A percentile compares a stretch with the other conserved stretches of the same genome.
Evolutionary conservation across 2,888 invertebrate genomes (phyloP).

Genomic region (Lepidocyrtoides sp.): DNA sequence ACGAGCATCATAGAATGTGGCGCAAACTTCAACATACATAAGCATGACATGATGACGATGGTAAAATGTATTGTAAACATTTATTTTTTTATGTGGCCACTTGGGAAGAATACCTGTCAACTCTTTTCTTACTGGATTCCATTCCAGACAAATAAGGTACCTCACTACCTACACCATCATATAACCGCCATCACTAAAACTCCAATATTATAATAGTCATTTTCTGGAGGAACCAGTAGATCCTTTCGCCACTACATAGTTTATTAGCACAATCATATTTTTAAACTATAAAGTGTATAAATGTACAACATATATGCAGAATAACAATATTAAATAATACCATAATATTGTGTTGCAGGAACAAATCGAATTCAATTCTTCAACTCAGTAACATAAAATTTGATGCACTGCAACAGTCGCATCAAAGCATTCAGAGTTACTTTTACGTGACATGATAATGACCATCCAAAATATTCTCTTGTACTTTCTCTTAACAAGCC

Average conservation of each 20-base stretch:
- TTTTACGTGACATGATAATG: slow-evolving; percentile 65
- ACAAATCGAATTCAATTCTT: not conserved
- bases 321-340: not conserved
- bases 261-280: slow-evolving; percentile 24
- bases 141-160: slow-evolving; percentile 14
- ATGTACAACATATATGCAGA: too few species aligned
- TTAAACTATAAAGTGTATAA: not conserved
- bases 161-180: not conserved
- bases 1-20: too few species aligned
- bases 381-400: not conserved
- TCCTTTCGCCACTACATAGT: not conserved
- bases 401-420: not conserved
- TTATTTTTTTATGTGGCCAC: slow-evolving; percentile 14
- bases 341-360: not conserved
- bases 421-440: not conserved
- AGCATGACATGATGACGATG: not conserved
- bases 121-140: slow-evolving; percentile 31
- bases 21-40: not conserved
- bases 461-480: slow-evolving; percentile 49
- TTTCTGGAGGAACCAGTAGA: not conserved
- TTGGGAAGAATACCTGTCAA: slow-evolving; percentile 56
- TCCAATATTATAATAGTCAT: not conserved
- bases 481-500: slow-evolving; percentile 61
- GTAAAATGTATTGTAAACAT: slow-evolving; percentile 64
- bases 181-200: not conserved